These are phyloP conservation scores for Sphecodes monilicornis DNA, from an alignment of 2,888 invertebrate species.

Conservation along the genomic window DNA sequence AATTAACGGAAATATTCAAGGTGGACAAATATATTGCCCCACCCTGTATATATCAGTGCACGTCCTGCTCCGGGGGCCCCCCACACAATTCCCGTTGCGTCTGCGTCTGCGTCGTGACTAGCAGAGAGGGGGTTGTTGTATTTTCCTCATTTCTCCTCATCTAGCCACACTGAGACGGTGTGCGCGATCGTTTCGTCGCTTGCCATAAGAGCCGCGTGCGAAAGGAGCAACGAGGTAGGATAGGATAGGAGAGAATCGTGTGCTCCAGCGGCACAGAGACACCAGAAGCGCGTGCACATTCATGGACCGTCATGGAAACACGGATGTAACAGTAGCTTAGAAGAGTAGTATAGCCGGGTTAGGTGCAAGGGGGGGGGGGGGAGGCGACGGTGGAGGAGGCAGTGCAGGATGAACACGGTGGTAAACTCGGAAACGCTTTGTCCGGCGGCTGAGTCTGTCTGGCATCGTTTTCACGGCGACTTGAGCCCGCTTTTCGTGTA, in stretches of 20 bases:
- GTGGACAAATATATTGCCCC: no score
- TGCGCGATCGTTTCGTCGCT: background rate
- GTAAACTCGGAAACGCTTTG: slow-evolving; percentile 68
- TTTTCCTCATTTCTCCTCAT: no score
- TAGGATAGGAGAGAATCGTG: background rate
- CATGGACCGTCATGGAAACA: background rate
- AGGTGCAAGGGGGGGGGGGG: background rate
- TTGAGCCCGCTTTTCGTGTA: slow-evolving; percentile 63
- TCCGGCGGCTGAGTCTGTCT: slow-evolving; percentile 56
- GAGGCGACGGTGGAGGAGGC: background rate
- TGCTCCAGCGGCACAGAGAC: background rate
- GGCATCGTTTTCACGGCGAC: slow-evolving; percentile 65
- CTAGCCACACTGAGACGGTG: no score
- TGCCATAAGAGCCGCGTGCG: background rate
- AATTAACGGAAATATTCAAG: no score
- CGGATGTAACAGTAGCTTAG: background rate
- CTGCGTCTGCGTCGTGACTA: no score
- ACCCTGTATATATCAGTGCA: no score
- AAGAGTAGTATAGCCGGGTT: background rate
- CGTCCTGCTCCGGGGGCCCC: no score
- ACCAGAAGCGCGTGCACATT: background rate
- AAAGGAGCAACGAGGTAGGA: background rate
- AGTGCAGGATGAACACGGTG: slow-evolving; percentile 58
- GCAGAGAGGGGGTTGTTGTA: no score
- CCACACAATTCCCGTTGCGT: no score